Base-by-base conservation (phyloP, 2,797 vertebrate species). In the Phalanger gymnotis region DNA sequence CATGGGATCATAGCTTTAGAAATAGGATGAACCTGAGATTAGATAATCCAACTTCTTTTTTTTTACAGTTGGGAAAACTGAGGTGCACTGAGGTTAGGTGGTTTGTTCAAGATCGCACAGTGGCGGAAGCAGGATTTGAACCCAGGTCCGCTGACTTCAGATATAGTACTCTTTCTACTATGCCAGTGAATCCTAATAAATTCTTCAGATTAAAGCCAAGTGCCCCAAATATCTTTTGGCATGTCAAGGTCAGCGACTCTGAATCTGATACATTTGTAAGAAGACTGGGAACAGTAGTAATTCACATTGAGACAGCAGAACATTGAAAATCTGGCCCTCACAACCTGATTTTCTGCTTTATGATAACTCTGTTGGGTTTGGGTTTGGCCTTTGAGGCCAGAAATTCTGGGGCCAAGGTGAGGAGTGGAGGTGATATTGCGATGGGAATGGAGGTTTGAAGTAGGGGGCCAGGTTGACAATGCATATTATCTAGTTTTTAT, bases 201-300 rank as follows among this genome's bases (percentile, higher is more conserved):
- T 81, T 47, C 40, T 47, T 47, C 30, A 81, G 22, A 94, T 57
- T n/a, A 57, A 27, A 91, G 12, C 90, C 90, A 34, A 52, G 94
- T 90, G 73, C 51, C 51, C 27, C 87, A 95, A 96, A 95, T 94
- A 30, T 55, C 53, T 31, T 73, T 94, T 87, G 56, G 56, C 47
- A 28, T 90, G 54, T 73, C 66, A 92, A 40, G 25, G 14, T 56
- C 92, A 52, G 87, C 6, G 31, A 12, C 7, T 73, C 40, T 57
- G 56, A 57, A 57, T 57, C 73, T 81, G 28, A 27, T 81, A 40
- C 2, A 81, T 81, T 81, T 81, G 9, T 61, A 57, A 95, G 19
- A 53, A 25, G 57, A n/a, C 11, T 93, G 53, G 95, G 92, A 53
- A 61, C 90, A 90, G n/a, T 81, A 94, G 34, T 11, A 34, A 90